phyloP scores from a whole-genome alignment of 1,140 invertebrate species.

The Drosophila willistoni region DNA sequence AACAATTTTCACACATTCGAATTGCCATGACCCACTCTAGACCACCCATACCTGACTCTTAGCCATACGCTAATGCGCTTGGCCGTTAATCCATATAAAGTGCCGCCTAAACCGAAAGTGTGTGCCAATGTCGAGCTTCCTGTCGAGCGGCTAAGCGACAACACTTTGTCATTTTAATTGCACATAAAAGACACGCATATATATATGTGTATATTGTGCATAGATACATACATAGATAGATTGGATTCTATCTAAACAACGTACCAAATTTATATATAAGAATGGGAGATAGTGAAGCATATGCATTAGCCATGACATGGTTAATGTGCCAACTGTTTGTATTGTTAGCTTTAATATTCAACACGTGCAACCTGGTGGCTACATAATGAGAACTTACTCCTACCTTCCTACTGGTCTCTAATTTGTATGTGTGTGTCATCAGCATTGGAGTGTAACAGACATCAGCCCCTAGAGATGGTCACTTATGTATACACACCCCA shows the following conservation, averaged over 20 bases:
- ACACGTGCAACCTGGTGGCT: constrained; percentile 42
- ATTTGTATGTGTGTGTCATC: constrained; percentile 56
- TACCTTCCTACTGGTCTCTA: background rate
- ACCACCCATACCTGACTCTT: background rate
- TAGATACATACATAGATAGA: constrained; percentile 1
- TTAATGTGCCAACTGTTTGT: constrained; percentile 60
- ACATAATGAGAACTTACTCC: constrained; percentile 13
- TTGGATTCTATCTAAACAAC: background rate
- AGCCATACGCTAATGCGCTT: constrained; percentile 52
- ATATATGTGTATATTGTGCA: background rate
- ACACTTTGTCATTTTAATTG: constrained; percentile 73
- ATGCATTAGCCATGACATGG: constrained; percentile 53
- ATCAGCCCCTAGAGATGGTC: constrained; percentile 37
- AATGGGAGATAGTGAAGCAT: constrained; percentile 11
- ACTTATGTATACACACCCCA: constrained; percentile 18
- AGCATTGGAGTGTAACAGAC: constrained; percentile 34
- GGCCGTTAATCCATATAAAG: constrained; percentile 35
- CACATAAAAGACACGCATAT: constrained; percentile 46
- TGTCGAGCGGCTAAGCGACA: constrained; percentile 33
- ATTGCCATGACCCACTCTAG: background rate
- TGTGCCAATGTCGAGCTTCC: constrained; percentile 21
- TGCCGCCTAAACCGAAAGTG: background rate
- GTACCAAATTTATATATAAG: background rate
- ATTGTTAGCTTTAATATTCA: constrained; percentile 62
- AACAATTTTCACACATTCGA: constrained; percentile 44